Percentiles rank a stretch among this genome's conserved stretches.
Evolutionary conservation across 2,113 vertebrate species (phyloP).

Genomic region (Corythornis madagascariensis): DNA sequence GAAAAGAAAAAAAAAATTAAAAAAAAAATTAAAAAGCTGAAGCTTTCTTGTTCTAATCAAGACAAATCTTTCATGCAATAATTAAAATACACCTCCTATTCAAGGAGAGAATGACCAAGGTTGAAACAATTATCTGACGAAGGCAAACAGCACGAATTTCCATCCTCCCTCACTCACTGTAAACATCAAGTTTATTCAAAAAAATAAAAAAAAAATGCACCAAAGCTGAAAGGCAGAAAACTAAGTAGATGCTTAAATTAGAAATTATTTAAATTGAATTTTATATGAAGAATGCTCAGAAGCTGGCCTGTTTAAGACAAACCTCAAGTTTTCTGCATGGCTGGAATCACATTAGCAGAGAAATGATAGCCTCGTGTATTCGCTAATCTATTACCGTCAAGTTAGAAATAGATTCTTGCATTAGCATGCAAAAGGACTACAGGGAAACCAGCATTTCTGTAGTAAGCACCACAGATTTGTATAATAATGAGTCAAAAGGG

Average conservation of each 20-base stretch:
- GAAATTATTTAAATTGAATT: conserved; percentile 71
- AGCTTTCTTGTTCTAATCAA: conserved; percentile 57
- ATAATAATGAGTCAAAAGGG: conserved; percentile 37
- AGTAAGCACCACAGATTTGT: background rate
- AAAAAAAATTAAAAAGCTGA: background rate
- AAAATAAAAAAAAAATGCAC: background rate
- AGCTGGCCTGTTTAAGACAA: conserved; percentile 55
- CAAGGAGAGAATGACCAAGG: conserved; percentile 54
- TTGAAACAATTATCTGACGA: conserved; percentile 59
- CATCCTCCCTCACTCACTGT: background rate
- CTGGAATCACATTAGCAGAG: conserved; percentile 57
- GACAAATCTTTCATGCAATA: conserved; percentile 54
- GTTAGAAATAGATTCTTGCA: conserved; percentile 62
- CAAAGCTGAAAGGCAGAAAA: conserved; percentile 64
- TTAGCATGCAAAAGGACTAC: conserved; percentile 67
- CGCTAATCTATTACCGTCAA: conserved; percentile 58
- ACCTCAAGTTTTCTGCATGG: conserved; percentile 33
- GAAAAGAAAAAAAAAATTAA: background rate
- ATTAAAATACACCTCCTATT: conserved; percentile 66
- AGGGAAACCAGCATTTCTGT: background rate
- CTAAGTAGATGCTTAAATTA: conserved; percentile 45
- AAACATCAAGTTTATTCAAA: background rate
- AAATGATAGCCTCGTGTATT: conserved; percentile 20
- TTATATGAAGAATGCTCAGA: conserved; percentile 59
- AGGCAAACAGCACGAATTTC: background rate